Base-by-base conservation (phyloP, 1,140 invertebrate species). In the Drosophila arizonae region DNA sequence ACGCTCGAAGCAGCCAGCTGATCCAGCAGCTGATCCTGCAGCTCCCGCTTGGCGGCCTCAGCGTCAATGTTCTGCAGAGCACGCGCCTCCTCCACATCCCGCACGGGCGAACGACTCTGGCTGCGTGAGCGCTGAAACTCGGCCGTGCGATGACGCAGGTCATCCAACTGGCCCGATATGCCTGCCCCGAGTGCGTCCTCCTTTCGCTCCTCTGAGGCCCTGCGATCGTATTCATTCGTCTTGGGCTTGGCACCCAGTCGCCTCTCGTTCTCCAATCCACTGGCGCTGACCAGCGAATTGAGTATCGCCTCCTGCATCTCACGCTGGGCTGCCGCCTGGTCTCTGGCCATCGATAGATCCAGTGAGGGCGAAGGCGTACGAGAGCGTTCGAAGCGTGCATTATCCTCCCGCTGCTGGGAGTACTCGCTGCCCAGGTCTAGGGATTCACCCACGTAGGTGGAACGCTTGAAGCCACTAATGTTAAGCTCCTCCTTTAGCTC, bases 361-460 rank as follows among this genome's bases (percentile, higher is more conserved):
- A 58, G 3, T 3, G 79, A 72, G 0, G 78, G 84, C 6, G 82
- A 80, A 0, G 76, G 72, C 51, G 81, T 91, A 0, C 68, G 68
- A 13, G 90, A 91, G 17, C 82, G 67, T 43, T 55, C 56, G 5
- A 90, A 84, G 6, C 52, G 41, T 6, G 73, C 76, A 0, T 69
- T 63, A 36, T 86, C 66, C 0, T 74, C 43, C 0, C 87, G 69
- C 28, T 74, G 41, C 11, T 80, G 43, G 21, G 62, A 64, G 26
- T 74, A 87, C 21, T 91, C 82, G 33, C 69, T 71, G n/a, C 69
- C 74, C 5, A 88, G 55, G 41, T 91, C 90, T 4, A 88, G 24
- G 2, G 88, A 91, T 15, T 90, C 88, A 0, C 90, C 90, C 3
- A 91, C 90, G 48, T 91, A 91, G 5, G 86, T 90, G 28, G 90